Evolutionary conservation across 1,140 invertebrate genomes (phyloP).

Genomic region (Aphis craccivora): DNA sequence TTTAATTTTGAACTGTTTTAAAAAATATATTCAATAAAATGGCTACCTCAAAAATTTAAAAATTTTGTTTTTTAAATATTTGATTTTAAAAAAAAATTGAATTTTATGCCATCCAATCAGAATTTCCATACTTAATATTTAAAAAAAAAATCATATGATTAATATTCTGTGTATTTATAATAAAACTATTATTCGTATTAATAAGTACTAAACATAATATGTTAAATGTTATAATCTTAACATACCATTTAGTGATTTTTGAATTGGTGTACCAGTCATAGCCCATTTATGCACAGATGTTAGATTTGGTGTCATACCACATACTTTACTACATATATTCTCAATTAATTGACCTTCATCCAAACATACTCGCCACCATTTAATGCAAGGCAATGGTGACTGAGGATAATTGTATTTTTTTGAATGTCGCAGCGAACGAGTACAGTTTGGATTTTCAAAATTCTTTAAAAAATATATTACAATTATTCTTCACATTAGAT

Average conservation of each 20-base stretch:
- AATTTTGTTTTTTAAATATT: no score
- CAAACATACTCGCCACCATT: constrained; percentile 82
- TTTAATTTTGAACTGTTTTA: no score
- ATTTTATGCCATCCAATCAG: no score
- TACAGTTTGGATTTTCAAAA: constrained; percentile 30
- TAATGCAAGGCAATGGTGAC: constrained; percentile 72
- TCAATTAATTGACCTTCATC: constrained; percentile 88
- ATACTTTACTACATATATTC: constrained; percentile 66
- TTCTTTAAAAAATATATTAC: constrained; percentile 35
- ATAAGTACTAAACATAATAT: not conserved
- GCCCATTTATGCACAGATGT: constrained; percentile 76
- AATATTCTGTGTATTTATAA: no score
- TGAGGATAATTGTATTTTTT: constrained; percentile 71
- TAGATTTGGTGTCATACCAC: constrained; percentile 72
- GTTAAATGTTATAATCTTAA: not conserved
- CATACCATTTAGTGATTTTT: constrained; percentile 70
- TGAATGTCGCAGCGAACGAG: constrained; percentile 67
- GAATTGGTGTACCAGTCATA: constrained; percentile 79
- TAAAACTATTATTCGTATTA: not conserved
- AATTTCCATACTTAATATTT: no score
- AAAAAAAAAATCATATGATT: no score
- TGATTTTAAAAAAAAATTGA: no score
- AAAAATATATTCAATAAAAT: no score
- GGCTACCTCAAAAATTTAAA: no score
- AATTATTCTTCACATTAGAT: not conserved